These are phyloP conservation scores for Caenorhabditis remanei DNA, from an alignment of 1,140 invertebrate species.

Conservation along the genomic window DNA sequence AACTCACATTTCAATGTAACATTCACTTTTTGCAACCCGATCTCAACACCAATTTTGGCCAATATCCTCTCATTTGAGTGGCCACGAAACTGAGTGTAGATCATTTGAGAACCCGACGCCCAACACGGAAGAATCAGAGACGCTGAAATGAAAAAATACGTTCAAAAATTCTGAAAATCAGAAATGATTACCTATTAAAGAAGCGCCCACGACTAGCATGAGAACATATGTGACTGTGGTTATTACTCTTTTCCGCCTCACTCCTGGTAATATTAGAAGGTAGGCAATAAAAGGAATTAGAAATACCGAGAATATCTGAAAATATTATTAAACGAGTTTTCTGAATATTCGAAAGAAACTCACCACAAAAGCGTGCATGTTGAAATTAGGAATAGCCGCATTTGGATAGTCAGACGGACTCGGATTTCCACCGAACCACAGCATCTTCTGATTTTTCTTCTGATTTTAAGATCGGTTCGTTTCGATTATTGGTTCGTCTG, in stretches of 20 bases:
- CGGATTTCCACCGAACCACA: conserved; percentile 63
- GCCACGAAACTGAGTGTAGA: conserved; percentile 90
- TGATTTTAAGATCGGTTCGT: conserved; percentile 19
- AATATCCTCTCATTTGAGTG: conserved; percentile 90
- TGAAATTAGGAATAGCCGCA: conserved; percentile 52
- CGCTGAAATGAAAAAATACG: conserved; percentile 43
- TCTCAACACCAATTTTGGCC: conserved; percentile 89
- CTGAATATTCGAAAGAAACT: conserved; percentile 8
- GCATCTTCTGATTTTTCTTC: conserved; percentile 4
- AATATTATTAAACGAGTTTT: background rate
- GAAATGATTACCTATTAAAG: conserved; percentile 67
- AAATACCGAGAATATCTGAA: conserved; percentile 70
- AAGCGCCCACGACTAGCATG: conserved; percentile 69
- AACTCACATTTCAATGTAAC: conserved; percentile 89
- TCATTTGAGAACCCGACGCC: conserved; percentile 89
- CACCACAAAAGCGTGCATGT: conserved; percentile 57
- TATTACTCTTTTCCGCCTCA: conserved; percentile 70
- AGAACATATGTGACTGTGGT: conserved; percentile 67
- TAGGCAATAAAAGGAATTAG: conserved; percentile 71
- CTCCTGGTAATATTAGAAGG: conserved; percentile 70
- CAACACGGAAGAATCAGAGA: conserved; percentile 81
- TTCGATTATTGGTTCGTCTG: conserved; percentile 42
- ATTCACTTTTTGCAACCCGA: conserved; percentile 94
- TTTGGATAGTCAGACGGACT: conserved; percentile 62
- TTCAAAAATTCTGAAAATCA: conserved; percentile 8